Base-by-base conservation (phyloP, 2,797 vertebrate species). In the Numenius phaeopus region DNA sequence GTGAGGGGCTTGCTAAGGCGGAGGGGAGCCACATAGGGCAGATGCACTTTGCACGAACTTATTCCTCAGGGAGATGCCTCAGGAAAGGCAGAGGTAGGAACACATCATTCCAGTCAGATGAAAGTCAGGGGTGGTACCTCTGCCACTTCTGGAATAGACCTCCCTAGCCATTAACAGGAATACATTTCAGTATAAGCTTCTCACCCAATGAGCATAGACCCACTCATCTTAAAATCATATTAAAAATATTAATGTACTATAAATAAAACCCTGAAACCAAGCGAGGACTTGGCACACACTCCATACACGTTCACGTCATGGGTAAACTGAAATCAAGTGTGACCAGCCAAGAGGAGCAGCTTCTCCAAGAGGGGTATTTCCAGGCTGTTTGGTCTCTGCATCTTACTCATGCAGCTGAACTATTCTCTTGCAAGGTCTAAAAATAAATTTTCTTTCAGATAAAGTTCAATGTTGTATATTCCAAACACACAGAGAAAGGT, bases 391-490 rank as follows among this genome's bases (percentile, higher is more conserved):
- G 0, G 55, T 40, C 44, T 65, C 78, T 66, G 78, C 75, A 77
- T 71, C 76, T 76, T 54, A n/a, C 29, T 71, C 69, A 40, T 10
- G 23, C 22, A 78, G 78, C 75, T 59, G 24, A 87, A 40, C 72
- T 50, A 37, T 42, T 79, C 73, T 80, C 52, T 69, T 70, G 30
- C 29, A 77, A 93, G 23, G 8, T 77, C 81, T 83, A 87, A 96
- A 95, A 94, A 90, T 77, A 93, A 95, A 87, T 73, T 64, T 2
- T 0, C 81, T 89, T 84, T 95, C 78, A 88, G 80, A 81, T 76
- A 84, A 87, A 95, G 37, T 86, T 84, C 83, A 64, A 4, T 30
- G 47, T 7, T 52, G 62, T 66, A 83, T 90, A 90, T 44, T 87
- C 91, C 65, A 95, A 83, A 83, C 44, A 62, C 42, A 69, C 0